These are phyloP conservation scores for Eucidaris tribuloides DNA, from an alignment of 35 echinoderm and acorn worm genomes.

Conservation along the genomic window DNA sequence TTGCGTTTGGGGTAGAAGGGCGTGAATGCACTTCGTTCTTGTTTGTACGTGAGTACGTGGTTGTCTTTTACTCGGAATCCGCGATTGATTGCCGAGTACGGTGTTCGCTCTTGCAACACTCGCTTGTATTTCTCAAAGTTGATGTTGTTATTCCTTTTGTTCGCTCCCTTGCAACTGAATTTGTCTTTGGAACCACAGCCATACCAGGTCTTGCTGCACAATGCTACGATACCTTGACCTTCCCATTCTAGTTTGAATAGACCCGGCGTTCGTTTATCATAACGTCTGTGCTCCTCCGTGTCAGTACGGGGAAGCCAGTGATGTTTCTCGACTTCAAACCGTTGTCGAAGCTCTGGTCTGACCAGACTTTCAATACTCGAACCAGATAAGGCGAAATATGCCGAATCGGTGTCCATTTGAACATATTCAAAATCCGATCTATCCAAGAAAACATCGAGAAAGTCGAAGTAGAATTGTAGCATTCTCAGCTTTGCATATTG, in stretches of 20 bases:
- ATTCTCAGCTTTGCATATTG: too few species aligned
- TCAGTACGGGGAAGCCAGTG: too few species aligned
- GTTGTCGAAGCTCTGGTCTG: neutral
- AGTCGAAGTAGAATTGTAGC: too few species aligned
- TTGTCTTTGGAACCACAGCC: neutral
- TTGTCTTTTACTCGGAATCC: slow-evolving; percentile 6
- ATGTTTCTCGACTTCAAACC: too few species aligned
- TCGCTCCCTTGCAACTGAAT: slow-evolving; percentile 40
- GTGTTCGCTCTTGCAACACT: neutral
- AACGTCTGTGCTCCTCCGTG: too few species aligned
- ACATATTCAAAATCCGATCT: neutral
- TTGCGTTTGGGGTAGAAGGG: slow-evolving; percentile 43
- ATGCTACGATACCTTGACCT: too few species aligned
- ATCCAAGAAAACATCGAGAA: too few species aligned
- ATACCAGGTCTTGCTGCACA: neutral
- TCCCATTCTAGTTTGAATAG: too few species aligned
- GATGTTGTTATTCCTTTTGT: neutral
- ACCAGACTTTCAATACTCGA: neutral
- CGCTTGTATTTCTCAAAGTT: neutral
- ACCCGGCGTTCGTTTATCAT: too few species aligned
- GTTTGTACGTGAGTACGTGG: neutral
- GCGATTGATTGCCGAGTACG: neutral
- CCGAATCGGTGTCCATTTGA: too few species aligned
- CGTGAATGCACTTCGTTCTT: neutral
- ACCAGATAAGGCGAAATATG: neutral